Evolutionary conservation across 2,797 vertebrate genomes (phyloP).

Genomic region (Orientallactaga sibirica): DNA sequence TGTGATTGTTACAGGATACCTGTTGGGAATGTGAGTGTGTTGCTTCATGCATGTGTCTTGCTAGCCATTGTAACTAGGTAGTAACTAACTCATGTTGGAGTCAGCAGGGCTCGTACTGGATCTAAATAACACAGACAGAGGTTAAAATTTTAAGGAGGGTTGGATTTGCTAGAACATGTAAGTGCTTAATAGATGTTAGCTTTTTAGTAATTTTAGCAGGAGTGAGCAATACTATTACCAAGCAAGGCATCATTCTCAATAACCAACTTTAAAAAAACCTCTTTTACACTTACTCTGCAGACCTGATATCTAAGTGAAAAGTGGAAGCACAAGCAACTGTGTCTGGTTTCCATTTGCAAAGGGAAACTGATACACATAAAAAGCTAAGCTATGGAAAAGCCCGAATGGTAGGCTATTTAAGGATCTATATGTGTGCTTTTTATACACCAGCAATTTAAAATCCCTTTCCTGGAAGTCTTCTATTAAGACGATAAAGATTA

Average conservation of each 20-base stretch:
- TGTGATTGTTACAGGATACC: neutral
- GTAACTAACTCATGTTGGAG: neutral
- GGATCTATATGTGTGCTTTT: slow-evolving; percentile 7
- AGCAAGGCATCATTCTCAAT: neutral
- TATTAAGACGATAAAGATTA: slow-evolving; percentile 32
- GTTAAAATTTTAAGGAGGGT: neutral
- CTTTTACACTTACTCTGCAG: slow-evolving; percentile 3
- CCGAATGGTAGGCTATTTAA: slow-evolving; percentile 22
- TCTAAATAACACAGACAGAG: neutral
- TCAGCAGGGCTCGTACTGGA: neutral
- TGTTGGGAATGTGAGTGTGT: neutral
- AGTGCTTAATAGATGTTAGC: neutral
- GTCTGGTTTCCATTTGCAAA: slow-evolving; percentile 53
- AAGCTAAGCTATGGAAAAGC: slow-evolving; percentile 34
- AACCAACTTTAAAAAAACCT: slow-evolving; percentile 36
- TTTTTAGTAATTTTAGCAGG: neutral
- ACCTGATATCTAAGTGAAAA: neutral
- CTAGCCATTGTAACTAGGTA: neutral
- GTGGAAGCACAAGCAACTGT: slow-evolving; percentile 1
- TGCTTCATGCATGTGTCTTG: neutral
- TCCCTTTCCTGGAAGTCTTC: slow-evolving; percentile 49
- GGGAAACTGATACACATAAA: slow-evolving; percentile 35
- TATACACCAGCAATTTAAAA: slow-evolving; percentile 52
- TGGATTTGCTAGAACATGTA: neutral
- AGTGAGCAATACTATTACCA: neutral